These are phyloP conservation scores for Drusus annulatus DNA, from an alignment of 1,140 invertebrate genomes.

Conservation along the genomic window DNA sequence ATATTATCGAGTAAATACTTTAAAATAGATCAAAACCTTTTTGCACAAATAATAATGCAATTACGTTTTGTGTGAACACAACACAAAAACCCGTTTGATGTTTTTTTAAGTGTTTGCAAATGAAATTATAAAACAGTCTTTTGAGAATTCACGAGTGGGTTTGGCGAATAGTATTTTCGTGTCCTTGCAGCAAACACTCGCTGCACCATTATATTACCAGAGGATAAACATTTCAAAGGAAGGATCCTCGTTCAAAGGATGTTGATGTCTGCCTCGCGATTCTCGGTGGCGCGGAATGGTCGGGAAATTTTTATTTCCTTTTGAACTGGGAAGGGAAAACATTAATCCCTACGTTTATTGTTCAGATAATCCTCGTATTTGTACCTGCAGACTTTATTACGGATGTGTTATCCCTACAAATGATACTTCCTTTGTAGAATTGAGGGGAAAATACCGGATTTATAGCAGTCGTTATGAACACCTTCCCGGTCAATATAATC, in stretches of 20 bases:
- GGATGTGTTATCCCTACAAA: not conserved
- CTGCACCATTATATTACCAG: not conserved
- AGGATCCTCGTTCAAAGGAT: slow-evolving; percentile 36
- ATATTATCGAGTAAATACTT: too few species aligned
- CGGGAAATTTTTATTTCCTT: slow-evolving; percentile 34
- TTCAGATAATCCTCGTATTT: slow-evolving; percentile 37
- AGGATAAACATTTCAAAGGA: slow-evolving; percentile 34
- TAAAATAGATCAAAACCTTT: too few species aligned
- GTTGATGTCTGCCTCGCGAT: not conserved
- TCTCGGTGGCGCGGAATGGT: not conserved
- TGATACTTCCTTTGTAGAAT: too few species aligned
- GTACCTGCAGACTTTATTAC: not conserved
- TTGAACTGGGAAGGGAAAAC: not conserved
- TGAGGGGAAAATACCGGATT: not conserved
- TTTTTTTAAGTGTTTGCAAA: too few species aligned
- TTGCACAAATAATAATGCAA: too few species aligned
- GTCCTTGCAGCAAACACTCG: not conserved
- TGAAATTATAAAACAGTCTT: too few species aligned
- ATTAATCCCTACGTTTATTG: slow-evolving; percentile 40
- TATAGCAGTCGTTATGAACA: too few species aligned
- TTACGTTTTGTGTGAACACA: too few species aligned
- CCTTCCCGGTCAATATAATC: too few species aligned
- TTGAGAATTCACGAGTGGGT: too few species aligned
- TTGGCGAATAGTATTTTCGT: too few species aligned
- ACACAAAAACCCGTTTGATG: too few species aligned